Percentiles rank a stretch among this genome's conserved stretches.
Conservation (phyloP, 2,888 invertebrate genomes). For the Trichogramma dendrolimi region DNA sequence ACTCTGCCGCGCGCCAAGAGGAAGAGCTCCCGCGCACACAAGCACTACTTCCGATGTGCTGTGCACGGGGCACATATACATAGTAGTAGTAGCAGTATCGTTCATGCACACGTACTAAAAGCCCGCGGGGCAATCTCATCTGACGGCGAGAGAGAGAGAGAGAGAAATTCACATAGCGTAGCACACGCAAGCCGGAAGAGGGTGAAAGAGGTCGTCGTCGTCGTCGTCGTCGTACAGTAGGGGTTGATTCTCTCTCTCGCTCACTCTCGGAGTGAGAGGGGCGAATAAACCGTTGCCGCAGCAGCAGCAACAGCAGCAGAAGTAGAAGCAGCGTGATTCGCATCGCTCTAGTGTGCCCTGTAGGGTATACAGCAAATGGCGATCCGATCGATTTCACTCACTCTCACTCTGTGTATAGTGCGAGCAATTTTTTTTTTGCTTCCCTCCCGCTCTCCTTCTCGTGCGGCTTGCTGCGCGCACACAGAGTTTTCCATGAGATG, state of each 20-base stretch:
- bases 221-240: neutral
- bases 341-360: constrained; percentile 36
- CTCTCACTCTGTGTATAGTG: constrained; percentile 3
- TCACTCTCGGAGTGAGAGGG: constrained; percentile 28
- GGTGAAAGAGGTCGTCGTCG: constrained; percentile 16
- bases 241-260: constrained; percentile 13
- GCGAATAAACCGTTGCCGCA: constrained; percentile 14
- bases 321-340: constrained; percentile 46
- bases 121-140: no score
- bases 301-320: neutral
- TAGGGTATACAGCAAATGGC: constrained; percentile 38
- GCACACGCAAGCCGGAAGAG: no score
- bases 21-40: no score
- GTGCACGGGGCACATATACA: no score
- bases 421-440: no score
- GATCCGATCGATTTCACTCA: constrained; percentile 47
- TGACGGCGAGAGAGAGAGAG: no score
- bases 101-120: no score
- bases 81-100: no score
- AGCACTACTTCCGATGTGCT: no score
- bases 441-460: constrained; percentile 13
- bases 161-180: no score
- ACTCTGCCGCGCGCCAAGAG: no score
- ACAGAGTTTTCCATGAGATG: neutral
- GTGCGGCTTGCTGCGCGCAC: neutral